Base-by-base conservation (phyloP, 2,888 invertebrate genomes). In the Stratiomys singularior region DNA sequence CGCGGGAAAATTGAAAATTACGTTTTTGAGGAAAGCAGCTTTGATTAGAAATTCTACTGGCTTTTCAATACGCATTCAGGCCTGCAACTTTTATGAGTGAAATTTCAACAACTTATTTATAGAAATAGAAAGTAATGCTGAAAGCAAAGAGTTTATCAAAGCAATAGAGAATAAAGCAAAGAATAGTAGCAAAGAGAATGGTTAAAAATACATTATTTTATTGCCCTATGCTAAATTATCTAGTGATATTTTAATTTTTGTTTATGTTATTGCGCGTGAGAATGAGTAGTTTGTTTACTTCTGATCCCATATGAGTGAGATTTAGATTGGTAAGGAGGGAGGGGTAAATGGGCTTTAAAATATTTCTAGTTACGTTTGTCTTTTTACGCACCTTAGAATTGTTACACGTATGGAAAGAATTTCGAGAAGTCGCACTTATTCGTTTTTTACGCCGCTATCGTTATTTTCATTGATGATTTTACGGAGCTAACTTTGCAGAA, bases 271-370 rank as follows among this genome's bases (percentile, higher is more conserved):
- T 30, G 1, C 30, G 28, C 64, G 64, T 64, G 64, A 28, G 64
- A 64, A 64, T 64, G 64, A 64, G 28, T 30, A 30, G 15, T 64
- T 64, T 64, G 64, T 64, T 64, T 64, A 64, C 30, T 28, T 64
- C 28, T 37, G 52, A 9, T 52, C 15, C 9, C 9, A 3, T 9
- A 37, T 37, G 5, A n/a, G n/a, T n/a, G n/a, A n/a, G n/a, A n/a
- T n/a, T n/a, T n/a, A n/a, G n/a, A n/a, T n/a, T n/a, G n/a, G n/a
- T n/a, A n/a, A n/a, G n/a, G n/a, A n/a, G n/a, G n/a, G n/a, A n/a
- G 52, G 52, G 52, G 4, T 52, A 15, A 37, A 37, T n/a, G n/a
- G n/a, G 37, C 37, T 37, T 37, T 9, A 5, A 52, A 52, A 52
- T 13, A n/a, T 52, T 52, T 52, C 15, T 52, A 37, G 9, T 37